Conservation (phyloP, 1,140 invertebrate species). For the Apis laboriosa region DNA sequence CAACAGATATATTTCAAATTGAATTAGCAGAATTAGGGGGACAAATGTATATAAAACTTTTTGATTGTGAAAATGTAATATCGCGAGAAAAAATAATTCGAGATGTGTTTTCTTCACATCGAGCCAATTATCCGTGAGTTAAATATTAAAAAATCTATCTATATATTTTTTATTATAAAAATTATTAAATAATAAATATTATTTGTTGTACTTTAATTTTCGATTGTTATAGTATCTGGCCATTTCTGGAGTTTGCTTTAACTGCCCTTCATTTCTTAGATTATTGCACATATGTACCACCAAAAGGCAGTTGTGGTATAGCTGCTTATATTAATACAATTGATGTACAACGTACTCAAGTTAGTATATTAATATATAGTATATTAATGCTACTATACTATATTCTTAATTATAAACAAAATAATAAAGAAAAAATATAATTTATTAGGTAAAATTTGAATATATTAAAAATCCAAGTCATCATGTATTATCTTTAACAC, state of each 20-base stretch:
- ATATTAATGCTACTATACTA: not conserved
- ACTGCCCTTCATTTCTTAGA: slow-evolving; percentile 79
- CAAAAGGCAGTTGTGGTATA: slow-evolving; percentile 79
- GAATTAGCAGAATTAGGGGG: slow-evolving; percentile 80
- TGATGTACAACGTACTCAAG: slow-evolving; percentile 70
- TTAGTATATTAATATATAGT: slow-evolving; percentile 36
- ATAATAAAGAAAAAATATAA: not conserved
- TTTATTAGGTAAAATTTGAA: slow-evolving; percentile 75
- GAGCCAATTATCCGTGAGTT: slow-evolving; percentile 80
- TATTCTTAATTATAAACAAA: slow-evolving; percentile 1
- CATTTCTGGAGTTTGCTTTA: slow-evolving; percentile 76
- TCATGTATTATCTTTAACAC: slow-evolving; percentile 72
- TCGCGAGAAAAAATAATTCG: slow-evolving; percentile 74
- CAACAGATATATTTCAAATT: slow-evolving; percentile 68
- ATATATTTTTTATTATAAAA: slow-evolving; percentile 37
- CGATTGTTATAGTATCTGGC: slow-evolving; percentile 73
- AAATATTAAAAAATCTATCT: slow-evolving; percentile 19
- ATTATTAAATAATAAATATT: slow-evolving; percentile 11
- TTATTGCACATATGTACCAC: slow-evolving; percentile 80
- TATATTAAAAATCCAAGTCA: slow-evolving; percentile 69
- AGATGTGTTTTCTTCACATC: slow-evolving; percentile 78
- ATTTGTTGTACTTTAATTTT: slow-evolving; percentile 27
- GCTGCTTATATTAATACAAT: slow-evolving; percentile 72
- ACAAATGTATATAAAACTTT: slow-evolving; percentile 75
- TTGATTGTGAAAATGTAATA: slow-evolving; percentile 78